Conservation (phyloP, 2,113 vertebrate genomes). For the Hirundichthys speculiger region DNA sequence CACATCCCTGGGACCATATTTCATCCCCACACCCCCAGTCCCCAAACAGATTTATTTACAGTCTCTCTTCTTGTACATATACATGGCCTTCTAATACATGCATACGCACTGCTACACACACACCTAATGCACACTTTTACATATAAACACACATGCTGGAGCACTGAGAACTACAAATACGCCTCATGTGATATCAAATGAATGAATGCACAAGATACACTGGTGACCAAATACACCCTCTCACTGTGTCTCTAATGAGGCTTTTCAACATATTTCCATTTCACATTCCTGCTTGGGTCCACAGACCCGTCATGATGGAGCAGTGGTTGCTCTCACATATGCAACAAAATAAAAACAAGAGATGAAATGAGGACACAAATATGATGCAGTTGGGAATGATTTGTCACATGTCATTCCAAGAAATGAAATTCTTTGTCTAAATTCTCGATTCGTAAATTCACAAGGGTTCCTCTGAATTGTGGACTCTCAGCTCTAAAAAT, state of each 20-base stretch:
- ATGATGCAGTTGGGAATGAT: neutral
- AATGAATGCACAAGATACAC: conserved; percentile 49
- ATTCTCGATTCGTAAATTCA: no score
- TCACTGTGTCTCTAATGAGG: conserved; percentile 20
- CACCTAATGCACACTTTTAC: conserved; percentile 25
- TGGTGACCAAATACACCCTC: conserved; percentile 14
- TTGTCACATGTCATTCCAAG: conserved; percentile 4
- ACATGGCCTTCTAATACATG: conserved; percentile 51
- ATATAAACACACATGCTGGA: conserved; percentile 41
- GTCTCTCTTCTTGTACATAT: conserved; percentile 70
- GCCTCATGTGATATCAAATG: conserved; percentile 47
- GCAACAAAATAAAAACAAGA: conserved; percentile 13
- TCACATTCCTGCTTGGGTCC: conserved; percentile 31
- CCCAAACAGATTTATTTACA: conserved; percentile 87
- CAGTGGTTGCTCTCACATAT: conserved; percentile 52
- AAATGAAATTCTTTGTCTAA: neutral
- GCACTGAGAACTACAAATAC: conserved; percentile 40
- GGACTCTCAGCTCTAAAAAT: neutral
- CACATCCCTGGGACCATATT: conserved; percentile 84
- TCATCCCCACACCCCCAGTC: conserved; percentile 81
- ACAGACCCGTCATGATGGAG: conserved; percentile 35
- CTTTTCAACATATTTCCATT: conserved; percentile 36
- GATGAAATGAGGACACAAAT: conserved; percentile 20
- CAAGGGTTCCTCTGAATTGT: conserved; percentile 5
- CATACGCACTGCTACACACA: conserved; percentile 37